phyloP scores from a whole-genome alignment of 2,113 vertebrate genomes.

The Protomyctophum bolini region DNA sequence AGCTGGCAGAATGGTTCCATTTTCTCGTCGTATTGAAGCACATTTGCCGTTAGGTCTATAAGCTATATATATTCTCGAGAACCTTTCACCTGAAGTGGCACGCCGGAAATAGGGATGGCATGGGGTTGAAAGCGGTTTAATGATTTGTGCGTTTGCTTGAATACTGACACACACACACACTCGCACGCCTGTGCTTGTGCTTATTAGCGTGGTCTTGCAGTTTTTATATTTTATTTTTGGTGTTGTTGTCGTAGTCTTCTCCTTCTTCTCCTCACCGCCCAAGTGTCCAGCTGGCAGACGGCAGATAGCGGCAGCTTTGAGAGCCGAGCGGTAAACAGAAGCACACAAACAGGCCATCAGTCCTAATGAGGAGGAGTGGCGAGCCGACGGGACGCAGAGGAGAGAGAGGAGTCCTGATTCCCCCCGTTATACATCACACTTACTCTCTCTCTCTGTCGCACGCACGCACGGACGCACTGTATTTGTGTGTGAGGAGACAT shows the following conservation, averaged over 20 bases:
- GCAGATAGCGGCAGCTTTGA: conserved; percentile 69
- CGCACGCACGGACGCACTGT: neutral
- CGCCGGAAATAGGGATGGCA: too few species aligned
- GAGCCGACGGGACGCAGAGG: conserved; percentile 32
- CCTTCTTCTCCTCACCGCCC: conserved; percentile 31
- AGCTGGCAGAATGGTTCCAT: too few species aligned
- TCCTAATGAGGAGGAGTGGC: conserved; percentile 66
- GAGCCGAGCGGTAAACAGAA: conserved; percentile 59
- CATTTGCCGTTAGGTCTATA: too few species aligned
- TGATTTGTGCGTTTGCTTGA: neutral
- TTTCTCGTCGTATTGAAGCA: too few species aligned
- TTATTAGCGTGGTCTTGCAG: neutral
- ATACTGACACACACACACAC: too few species aligned
- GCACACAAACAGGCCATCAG: conserved; percentile 60
- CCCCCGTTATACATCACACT: conserved; percentile 48
- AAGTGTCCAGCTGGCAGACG: conserved; percentile 72
- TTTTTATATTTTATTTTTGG: neutral
- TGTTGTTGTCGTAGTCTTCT: neutral
- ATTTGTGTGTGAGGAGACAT: conserved; percentile 6
- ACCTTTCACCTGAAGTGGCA: too few species aligned
- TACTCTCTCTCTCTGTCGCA: too few species aligned
- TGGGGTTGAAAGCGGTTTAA: too few species aligned
- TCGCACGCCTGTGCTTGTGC: neutral
- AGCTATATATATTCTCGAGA: too few species aligned
- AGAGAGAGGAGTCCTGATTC: conserved; percentile 16